Base-by-base conservation (phyloP, 2,113 vertebrate genomes). In the Daubentonia madagascariensis region DNA sequence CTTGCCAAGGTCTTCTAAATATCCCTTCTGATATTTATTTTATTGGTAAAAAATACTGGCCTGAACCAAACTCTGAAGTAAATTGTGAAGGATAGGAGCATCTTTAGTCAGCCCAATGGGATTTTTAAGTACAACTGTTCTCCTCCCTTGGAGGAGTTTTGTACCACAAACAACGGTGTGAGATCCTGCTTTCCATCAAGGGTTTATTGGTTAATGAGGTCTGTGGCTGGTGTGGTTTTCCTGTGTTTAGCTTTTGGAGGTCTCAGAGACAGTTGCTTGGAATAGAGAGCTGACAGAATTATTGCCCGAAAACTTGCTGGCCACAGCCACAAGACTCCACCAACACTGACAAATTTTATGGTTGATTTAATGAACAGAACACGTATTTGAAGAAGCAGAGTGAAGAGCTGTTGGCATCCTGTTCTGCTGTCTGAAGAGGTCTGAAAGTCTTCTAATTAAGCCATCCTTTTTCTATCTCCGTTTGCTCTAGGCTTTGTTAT, bases 181-280 rank as follows among this genome's bases (percentile, higher is more conserved):
- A 97, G 88, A 94, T 73, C n/a, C 89, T 98, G 90, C 84, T 93
- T 98, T 95, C 93, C 90, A 98, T 98, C 84, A 96, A 72, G 54
- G 25, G 93, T 98, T 98, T 98, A 93, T 97, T 97, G 93, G 89
- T 96, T 98, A 97, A 98, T 96, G 92, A 98, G 83, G 11, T 48
- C 91, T 98, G 98, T 79, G 95, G 96, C 43, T 96, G 37, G 12
- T 97, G 95, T 97, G 94, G 92, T 97, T 98, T 98, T 98, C 96
- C 97, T 98, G 32, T 98, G 52, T 98, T 98, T 97, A 75, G 95
- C 84, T 95, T 98, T 96, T 96, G 95, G 94, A 95, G 61, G 54
- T 52, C 84, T 92, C 61, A 72, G 68, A 97, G 63, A 95, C 70
- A 98, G 89, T 98, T 98, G 79, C 67, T 80, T 91, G 50, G 17